These are phyloP conservation scores for Aurelia sp. DNA, from an alignment of 30 jellyfish, hydroid and myxozoan species.

Conservation along the genomic window DNA sequence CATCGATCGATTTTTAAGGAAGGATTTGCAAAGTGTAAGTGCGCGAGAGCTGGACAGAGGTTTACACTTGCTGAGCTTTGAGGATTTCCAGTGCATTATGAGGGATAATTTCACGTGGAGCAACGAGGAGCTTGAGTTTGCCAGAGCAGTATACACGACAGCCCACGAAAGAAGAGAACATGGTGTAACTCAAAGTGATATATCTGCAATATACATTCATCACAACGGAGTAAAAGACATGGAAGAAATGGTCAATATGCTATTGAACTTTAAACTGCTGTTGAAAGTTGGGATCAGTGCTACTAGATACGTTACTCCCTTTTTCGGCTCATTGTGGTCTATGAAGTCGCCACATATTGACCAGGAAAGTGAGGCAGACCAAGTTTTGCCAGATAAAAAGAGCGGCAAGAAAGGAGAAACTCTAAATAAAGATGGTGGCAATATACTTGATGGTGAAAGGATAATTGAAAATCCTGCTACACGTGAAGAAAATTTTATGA, in stretches of 20 bases:
- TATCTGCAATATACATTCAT: neutral
- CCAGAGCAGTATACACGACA: constrained; percentile 27
- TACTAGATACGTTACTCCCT: constrained; percentile 37
- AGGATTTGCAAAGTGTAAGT: neutral
- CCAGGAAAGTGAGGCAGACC: neutral
- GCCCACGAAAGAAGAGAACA: neutral
- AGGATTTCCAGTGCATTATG: constrained; percentile 16
- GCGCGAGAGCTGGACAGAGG: constrained; percentile 28
- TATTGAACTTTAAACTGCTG: constrained; percentile 18
- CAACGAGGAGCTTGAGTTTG: constrained; percentile 42
- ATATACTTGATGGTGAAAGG: neutral
- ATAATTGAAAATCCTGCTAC: neutral
- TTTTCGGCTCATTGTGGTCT: constrained; percentile 33
- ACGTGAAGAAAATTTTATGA: neutral
- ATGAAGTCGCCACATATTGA: constrained; percentile 21
- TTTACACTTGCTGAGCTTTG: neutral
- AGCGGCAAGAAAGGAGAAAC: neutral
- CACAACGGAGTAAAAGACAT: constrained; percentile 12
- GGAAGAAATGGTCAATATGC: constrained; percentile 23
- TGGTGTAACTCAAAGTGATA: constrained; percentile 30
- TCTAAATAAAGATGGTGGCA: neutral
- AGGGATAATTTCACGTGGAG: constrained; percentile 33
- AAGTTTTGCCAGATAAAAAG: neutral
- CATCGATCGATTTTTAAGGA: constrained; percentile 15
- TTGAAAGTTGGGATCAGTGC: constrained; percentile 35